Percentiles rank a stretch among this genome's conserved stretches.
phyloP scores from a whole-genome alignment of 2,888 invertebrate genomes.

The Himalopsyche tibetana region DNA sequence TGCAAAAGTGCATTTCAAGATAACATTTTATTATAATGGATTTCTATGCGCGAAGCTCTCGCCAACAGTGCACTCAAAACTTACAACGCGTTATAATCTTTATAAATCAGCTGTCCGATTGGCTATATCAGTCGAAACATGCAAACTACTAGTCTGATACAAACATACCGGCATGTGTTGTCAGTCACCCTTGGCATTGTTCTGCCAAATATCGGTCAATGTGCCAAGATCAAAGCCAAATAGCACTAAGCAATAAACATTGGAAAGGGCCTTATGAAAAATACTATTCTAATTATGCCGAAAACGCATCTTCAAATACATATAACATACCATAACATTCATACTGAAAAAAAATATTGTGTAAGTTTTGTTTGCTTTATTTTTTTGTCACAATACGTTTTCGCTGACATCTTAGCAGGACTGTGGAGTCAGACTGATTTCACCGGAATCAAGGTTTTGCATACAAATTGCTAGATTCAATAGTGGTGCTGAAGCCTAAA shows the following conservation, averaged over 20 bases:
- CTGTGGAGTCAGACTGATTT: too few species aligned
- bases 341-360: too few species aligned
- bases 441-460: too few species aligned
- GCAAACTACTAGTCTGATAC: neutral
- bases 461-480: too few species aligned
- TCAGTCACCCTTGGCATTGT: slow-evolving; percentile 65
- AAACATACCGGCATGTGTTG: slow-evolving; percentile 21
- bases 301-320: neutral
- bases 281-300: neutral
- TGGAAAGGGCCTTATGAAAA: neutral
- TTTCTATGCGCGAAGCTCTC: slow-evolving; percentile 32
- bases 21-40: slow-evolving; percentile 26
- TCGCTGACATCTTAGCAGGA: too few species aligned
- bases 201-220: slow-evolving; percentile 59
- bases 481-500: too few species aligned
- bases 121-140: slow-evolving; percentile 45
- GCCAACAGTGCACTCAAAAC: slow-evolving; percentile 31
- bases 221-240: slow-evolving; percentile 61
- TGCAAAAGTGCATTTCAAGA: slow-evolving; percentile 32
- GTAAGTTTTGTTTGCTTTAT: too few species aligned
- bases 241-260: slow-evolving; percentile 10
- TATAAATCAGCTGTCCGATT: slow-evolving; percentile 50
- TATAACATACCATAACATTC: too few species aligned
- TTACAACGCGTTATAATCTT: slow-evolving; percentile 48
- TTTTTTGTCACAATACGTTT: too few species aligned